Base-by-base conservation (phyloP, 2,113 vertebrate species). In the Chamaea fasciata region DNA sequence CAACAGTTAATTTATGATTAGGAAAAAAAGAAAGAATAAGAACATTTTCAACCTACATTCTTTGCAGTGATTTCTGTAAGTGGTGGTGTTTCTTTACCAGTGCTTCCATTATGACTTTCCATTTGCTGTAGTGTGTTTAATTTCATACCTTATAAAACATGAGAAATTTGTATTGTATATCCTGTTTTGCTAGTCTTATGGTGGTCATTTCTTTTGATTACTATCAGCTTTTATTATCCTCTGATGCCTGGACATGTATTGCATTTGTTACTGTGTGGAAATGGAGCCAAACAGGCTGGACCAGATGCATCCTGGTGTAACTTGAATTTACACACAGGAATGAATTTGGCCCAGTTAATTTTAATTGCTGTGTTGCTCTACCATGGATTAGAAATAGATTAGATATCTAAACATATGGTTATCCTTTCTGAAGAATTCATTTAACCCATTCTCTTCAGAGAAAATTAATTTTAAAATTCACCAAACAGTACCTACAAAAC, bases 121-220 rank as follows among this genome's bases (percentile, higher is more conserved):
- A 91, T 96, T 96, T 96, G 81, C 95, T 90, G 75, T 46, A 65
- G 75, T 92, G 90, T 93, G 89, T 97, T 97, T 97, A 97, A 97
- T 97, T 97, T 97, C 96, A 96, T 97, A 97, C 95, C 95, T 97
- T 97, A 97, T 97, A 97, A 97, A 97, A 95, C 96, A 96, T 97
- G 95, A 97, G 91, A 95, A 96, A 96, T 96, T 94, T 96, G 87
- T 95, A 84, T 85, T 95, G 80, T 95, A 88, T 94, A 93, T 96
- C 63, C 89, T 91, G 63, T 94, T 96, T 96, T 96, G 84, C 95
- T 90, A 82, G 74, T 89, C 94, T 97, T 94, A 95, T 96, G 70
- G 91, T 97, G 79, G 88, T 82, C 71, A 94, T 97, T 97, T 88
- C 94, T 92, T 97, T 94, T 96, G 94, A 97, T 97, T 97, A 91